A percentile compares a stretch with the other conserved stretches of the same genome.
Conservation (phyloP, 2,888 invertebrate genomes). For the Synergus itoensis region DNA sequence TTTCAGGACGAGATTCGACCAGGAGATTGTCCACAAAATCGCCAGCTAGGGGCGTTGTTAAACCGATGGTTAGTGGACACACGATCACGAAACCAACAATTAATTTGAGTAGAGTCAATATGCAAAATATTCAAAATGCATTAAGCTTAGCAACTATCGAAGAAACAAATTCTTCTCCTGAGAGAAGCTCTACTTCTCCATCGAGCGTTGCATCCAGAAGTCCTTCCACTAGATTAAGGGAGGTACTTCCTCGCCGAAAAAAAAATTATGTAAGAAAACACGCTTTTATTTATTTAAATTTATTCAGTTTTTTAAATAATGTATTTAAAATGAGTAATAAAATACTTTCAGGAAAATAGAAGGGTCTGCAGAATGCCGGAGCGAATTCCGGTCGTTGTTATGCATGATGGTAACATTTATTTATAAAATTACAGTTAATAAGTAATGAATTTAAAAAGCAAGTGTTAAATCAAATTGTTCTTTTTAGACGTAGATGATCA, state of each 20-base stretch:
- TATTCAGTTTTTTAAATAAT: neutral
- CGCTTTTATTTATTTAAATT: neutral
- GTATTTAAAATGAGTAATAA: constrained; percentile 4
- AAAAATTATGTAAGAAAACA: constrained; percentile 57
- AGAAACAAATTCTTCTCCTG: constrained; percentile 59
- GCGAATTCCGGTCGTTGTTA: constrained; percentile 59
- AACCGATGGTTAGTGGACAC: constrained; percentile 75
- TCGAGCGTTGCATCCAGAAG: constrained; percentile 11
- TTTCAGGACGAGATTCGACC: constrained; percentile 63
- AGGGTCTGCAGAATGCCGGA: constrained; percentile 65
- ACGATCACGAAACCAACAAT: constrained; percentile 76
- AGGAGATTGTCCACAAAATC: constrained; percentile 67
- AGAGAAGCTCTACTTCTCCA: constrained; percentile 52
- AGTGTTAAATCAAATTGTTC: constrained; percentile 40
- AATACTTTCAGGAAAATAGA: constrained; percentile 60
- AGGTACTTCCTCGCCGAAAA: constrained; percentile 44
- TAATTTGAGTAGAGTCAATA: constrained; percentile 73
- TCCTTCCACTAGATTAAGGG: constrained; percentile 44
- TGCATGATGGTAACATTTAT: constrained; percentile 6
- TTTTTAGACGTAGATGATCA: constrained; percentile 60
- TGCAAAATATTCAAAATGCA: constrained; percentile 64
- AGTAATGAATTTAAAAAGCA: neutral
- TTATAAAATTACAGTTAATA: neutral
- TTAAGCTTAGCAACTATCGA: constrained; percentile 67
- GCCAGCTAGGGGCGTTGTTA: constrained; percentile 73